phyloP scores from a whole-genome alignment of 1,140 invertebrate species.

The Cydia amplana region DNA sequence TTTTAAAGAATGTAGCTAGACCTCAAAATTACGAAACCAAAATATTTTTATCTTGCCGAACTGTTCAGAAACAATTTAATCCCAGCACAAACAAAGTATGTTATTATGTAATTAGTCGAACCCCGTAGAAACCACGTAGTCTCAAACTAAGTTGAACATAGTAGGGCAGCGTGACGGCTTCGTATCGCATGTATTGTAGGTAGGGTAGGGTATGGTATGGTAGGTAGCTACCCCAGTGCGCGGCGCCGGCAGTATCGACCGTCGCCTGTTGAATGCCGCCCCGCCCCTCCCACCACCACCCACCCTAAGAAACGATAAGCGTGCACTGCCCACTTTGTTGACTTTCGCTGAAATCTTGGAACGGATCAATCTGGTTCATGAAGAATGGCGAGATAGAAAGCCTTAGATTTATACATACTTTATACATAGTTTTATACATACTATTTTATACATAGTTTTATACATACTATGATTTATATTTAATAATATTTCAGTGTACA shows the following conservation, averaged over 20 bases:
- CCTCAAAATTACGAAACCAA: not conserved
- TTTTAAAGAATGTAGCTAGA: not conserved
- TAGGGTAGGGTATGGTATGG: slow-evolving; percentile 42
- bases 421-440: too few relatives aligned
- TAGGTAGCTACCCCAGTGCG: slow-evolving; percentile 44
- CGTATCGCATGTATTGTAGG: slow-evolving; percentile 11
- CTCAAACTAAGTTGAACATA: slow-evolving; percentile 10
- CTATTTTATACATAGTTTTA: too few relatives aligned
- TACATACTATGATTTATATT: too few relatives aligned
- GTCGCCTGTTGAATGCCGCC: slow-evolving; percentile 75
- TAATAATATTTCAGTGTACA: too few relatives aligned
- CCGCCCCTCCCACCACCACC: slow-evolving; percentile 49
- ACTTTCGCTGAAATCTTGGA: not conserved
- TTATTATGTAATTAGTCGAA: slow-evolving; percentile 28
- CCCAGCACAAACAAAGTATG: not conserved
- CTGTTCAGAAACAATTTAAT: not conserved
- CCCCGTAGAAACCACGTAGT: slow-evolving; percentile 10
- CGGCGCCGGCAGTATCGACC: slow-evolving; percentile 72
- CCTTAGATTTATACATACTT: not conserved
- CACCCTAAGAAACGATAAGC: slow-evolving; percentile 48
- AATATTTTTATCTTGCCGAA: not conserved
- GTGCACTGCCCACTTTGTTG: slow-evolving; percentile 28
- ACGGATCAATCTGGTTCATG: not conserved
- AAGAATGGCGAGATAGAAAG: not conserved
- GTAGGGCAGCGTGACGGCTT: slow-evolving; percentile 16